These are phyloP conservation scores for Hyles lineata DNA, from an alignment of 2,888 invertebrate genomes.

Conservation along the genomic window DNA sequence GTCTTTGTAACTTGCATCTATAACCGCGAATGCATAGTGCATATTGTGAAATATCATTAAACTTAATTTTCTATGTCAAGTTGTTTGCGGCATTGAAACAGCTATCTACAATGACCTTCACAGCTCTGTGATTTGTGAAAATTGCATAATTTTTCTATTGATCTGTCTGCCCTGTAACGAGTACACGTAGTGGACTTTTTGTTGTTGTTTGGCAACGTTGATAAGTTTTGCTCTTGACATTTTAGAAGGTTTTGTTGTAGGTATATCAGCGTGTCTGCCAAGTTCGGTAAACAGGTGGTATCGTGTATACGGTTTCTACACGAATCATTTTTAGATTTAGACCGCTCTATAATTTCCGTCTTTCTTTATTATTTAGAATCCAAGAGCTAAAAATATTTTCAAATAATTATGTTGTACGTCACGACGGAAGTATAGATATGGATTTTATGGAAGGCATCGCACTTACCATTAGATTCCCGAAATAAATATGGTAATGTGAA, in stretches of 20 bases:
- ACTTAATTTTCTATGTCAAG: conserved; percentile 16
- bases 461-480: too few relatives aligned
- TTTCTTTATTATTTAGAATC: too few relatives aligned
- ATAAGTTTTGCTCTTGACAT: not conserved
- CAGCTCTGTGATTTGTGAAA: conserved; percentile 35
- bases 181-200: not conserved
- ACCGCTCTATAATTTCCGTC: too few relatives aligned
- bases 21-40: not conserved
- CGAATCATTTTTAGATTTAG: too few relatives aligned
- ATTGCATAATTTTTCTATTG: conserved; percentile 28
- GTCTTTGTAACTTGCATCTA: too few relatives aligned
- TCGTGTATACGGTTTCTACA: too few relatives aligned
- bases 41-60: not conserved
- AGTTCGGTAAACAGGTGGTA: not conserved
- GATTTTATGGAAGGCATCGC: too few relatives aligned
- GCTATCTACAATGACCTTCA: conserved; percentile 37
- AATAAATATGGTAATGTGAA: too few relatives aligned
- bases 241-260: not conserved
- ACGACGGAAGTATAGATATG: too few relatives aligned
- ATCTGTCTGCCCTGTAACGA: conserved; percentile 7
- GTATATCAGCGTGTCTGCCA: not conserved
- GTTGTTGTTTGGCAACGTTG: not conserved
- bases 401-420: too few relatives aligned
- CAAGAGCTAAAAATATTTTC: too few relatives aligned
- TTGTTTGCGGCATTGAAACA: conserved; percentile 33